Percentiles rank a stretch among this genome's conserved stretches.
These are phyloP conservation scores for Panorpa germanica DNA, from an alignment of 2,888 invertebrate species.

Conservation along the genomic window DNA sequence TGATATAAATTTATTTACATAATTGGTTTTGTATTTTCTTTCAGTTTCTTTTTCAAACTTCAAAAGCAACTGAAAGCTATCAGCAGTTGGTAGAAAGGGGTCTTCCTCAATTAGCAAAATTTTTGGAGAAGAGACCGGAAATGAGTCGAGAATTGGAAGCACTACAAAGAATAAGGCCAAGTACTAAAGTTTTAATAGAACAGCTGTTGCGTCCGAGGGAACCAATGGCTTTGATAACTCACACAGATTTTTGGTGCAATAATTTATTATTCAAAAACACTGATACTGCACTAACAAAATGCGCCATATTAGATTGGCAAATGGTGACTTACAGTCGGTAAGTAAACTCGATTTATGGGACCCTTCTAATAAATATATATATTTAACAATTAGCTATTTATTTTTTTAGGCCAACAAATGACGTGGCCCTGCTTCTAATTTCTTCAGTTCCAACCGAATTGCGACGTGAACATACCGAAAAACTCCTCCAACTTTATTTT, in stretches of 20 bases:
- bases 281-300: conserved; percentile 26
- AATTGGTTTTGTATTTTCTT: conserved; percentile 10
- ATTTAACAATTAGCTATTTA: conserved; percentile 1
- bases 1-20: too few relatives aligned
- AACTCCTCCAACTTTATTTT: conserved; percentile 52
- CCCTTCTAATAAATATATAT: not conserved
- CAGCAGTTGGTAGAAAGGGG: conserved; percentile 60
- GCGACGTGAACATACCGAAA: conserved; percentile 39
- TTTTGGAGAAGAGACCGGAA: conserved; percentile 45
- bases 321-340: conserved; percentile 56
- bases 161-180: conserved; percentile 35
- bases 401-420: conserved; percentile 43
- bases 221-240: conserved; percentile 55
- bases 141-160: conserved; percentile 39
- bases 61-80: conserved; percentile 60
- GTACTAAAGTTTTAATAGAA: conserved; percentile 52
- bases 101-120: conserved; percentile 53
- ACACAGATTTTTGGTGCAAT: conserved; percentile 73
- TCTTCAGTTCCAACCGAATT: conserved; percentile 55
- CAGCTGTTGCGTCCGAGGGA: conserved; percentile 50
- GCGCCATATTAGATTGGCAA: conserved; percentile 65
- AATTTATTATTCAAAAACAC: conserved; percentile 47
- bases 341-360: conserved; percentile 1
- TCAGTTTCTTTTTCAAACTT: conserved; percentile 53
- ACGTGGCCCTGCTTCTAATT: conserved; percentile 49